A percentile compares a stretch with the other conserved stretches of the same genome.
Conservation (phyloP, 2,888 invertebrate genomes). For the Luffia ferchaultella region DNA sequence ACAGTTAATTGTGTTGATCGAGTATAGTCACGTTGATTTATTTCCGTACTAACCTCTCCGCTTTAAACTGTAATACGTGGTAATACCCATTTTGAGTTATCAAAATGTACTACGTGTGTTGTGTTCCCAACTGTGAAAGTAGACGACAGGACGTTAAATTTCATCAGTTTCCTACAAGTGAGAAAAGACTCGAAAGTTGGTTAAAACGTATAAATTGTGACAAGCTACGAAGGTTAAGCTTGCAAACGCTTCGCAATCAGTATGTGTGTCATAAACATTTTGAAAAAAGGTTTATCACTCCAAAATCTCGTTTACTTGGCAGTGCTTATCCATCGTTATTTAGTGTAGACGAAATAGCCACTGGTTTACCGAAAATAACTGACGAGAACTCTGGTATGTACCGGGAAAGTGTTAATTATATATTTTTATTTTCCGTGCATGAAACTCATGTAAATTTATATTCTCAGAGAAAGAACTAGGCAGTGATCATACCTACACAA, state of each 20-base stretch:
- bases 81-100: no score
- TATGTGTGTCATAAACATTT: not conserved
- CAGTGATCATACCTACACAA: no score
- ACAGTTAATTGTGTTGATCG: no score
- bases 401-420: no score
- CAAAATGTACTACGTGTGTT: no score
- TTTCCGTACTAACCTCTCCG: no score
- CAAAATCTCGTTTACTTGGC: not conserved
- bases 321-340: not conserved
- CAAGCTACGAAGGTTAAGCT: not conserved
- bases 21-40: no score
- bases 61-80: no score
- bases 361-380: not conserved
- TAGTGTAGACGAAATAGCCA: not conserved
- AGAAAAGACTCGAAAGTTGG: not conserved
- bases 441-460: no score
- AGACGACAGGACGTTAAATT: not conserved
- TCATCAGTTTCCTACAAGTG: not conserved
- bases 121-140: not conserved
- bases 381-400: no score
- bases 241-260: not conserved
- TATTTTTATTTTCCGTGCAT: no score
- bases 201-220: not conserved
- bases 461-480: no score
- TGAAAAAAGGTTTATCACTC: not conserved